Evolutionary conservation across 2,888 invertebrate genomes (phyloP).

Genomic region (Hypomecis punctinalis): DNA sequence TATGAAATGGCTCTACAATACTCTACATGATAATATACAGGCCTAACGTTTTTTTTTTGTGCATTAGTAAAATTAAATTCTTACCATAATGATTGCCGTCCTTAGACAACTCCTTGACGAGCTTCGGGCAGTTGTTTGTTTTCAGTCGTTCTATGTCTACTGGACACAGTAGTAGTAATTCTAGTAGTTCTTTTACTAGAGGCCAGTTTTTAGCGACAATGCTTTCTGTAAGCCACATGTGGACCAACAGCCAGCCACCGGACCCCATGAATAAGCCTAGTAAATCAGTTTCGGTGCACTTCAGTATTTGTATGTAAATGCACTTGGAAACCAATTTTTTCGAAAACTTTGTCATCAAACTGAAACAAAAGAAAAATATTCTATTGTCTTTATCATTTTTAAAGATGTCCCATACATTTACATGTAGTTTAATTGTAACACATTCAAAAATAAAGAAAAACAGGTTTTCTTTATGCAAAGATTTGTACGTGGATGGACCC

Average conservation of each 20-base stretch:
- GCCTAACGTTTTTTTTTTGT: background rate
- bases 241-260: constrained; percentile 96
- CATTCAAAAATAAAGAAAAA: background rate
- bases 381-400: constrained; percentile 11
- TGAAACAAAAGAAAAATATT: constrained; percentile 77
- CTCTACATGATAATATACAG: too few species aligned
- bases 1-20: too few species aligned
- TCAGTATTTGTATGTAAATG: constrained; percentile 96
- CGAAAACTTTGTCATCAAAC: constrained; percentile 97
- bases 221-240: constrained; percentile 96
- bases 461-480: too few species aligned
- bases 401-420: constrained; percentile 19
- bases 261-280: constrained; percentile 95
- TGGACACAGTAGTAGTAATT: constrained; percentile 93
- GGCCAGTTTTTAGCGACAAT: constrained; percentile 94
- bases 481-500: too few species aligned
- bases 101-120: constrained; percentile 94
- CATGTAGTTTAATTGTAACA: background rate
- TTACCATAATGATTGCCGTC: constrained; percentile 93
- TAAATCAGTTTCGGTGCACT: constrained; percentile 92
- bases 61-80: constrained; percentile 51
- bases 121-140: constrained; percentile 95
- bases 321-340: constrained; percentile 98
- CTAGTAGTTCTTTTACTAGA: constrained; percentile 93
- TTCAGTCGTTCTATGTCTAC: constrained; percentile 96